phyloP scores from a whole-genome alignment of 1,140 invertebrate genomes.

The Diuraphis noxia region DNA sequence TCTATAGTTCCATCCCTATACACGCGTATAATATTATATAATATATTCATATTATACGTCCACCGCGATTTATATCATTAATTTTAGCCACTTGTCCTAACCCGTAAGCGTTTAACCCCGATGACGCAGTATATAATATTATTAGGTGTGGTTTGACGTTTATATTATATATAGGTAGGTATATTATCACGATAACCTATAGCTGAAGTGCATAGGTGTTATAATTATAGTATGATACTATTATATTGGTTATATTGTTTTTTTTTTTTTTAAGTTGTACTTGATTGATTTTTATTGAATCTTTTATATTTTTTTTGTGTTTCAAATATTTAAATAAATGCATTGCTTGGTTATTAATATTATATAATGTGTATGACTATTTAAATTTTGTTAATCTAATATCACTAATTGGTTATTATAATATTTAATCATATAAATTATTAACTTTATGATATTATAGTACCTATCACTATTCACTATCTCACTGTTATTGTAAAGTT shows the following conservation, averaged over 20 bases:
- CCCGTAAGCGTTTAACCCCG: background rate
- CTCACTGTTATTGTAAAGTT: background rate
- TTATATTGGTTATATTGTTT: background rate
- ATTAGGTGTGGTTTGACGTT: background rate
- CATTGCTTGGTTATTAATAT: background rate
- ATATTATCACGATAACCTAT: background rate
- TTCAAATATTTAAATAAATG: no score
- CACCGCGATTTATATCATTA: background rate
- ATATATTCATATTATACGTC: background rate
- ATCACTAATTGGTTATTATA: background rate
- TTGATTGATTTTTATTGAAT: background rate
- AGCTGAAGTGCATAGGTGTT: background rate
- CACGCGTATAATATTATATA: background rate
- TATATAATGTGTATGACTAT: background rate
- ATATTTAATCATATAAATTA: background rate
- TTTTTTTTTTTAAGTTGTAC: background rate
- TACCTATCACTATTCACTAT: no score
- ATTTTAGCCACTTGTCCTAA: background rate
- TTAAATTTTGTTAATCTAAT: background rate
- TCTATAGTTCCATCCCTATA: background rate
- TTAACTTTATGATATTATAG: background rate
- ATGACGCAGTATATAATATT: background rate
- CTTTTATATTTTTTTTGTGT: no score
- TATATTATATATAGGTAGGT: background rate
- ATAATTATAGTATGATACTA: background rate